Evolutionary conservation across 1,140 invertebrate genomes (phyloP), one percentile per base, ranked within the genome.

Genomic region (Caenorhabditis tropicalis): DNA sequence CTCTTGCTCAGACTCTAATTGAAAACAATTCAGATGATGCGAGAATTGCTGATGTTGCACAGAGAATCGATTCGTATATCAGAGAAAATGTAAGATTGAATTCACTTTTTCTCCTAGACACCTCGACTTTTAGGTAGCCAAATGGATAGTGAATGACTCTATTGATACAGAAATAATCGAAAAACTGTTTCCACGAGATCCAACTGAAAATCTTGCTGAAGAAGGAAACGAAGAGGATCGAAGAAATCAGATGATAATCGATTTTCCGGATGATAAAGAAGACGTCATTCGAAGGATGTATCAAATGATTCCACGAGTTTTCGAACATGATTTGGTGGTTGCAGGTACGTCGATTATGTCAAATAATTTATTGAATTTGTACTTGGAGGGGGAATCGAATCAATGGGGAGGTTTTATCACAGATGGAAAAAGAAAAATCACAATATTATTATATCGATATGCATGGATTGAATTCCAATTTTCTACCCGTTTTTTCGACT

Each of bases 81-180:
- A 39, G 65, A 43, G 65, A 74, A 46, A 74, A 74, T 74, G 65
- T 74, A 24, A 24, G 65, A n/a, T n/a, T n/a, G n/a, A n/a, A n/a
- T n/a, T n/a, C n/a, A n/a, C n/a, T n/a, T 58, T 58, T n/a, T 43
- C 5, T 43, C 39, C 39, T 43, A 43, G 12, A 43, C 27, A 1
- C 33, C 31, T 19, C 2, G 33, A 65, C 24, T 74, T 74, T 21
- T 36, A 74, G 65, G 65, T 74, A 24, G 65, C 65, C 33, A 74
- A 74, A 74, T 74, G 65, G 65, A 24, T 74, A 10, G 65, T 74
- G 0, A 43, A 10, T n/a, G 29, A 39, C 10, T 46, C 65, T 12
- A 74, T 74, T 21, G 65, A 74, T 2, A 27, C 65, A 5, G 65
- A 74, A 24, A 43, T n/a, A 0, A 39, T 74, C n/a, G 65, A 74